These are phyloP conservation scores for Zootoca vivipara DNA, from an alignment of 2,113 vertebrate species.

Conservation along the genomic window DNA sequence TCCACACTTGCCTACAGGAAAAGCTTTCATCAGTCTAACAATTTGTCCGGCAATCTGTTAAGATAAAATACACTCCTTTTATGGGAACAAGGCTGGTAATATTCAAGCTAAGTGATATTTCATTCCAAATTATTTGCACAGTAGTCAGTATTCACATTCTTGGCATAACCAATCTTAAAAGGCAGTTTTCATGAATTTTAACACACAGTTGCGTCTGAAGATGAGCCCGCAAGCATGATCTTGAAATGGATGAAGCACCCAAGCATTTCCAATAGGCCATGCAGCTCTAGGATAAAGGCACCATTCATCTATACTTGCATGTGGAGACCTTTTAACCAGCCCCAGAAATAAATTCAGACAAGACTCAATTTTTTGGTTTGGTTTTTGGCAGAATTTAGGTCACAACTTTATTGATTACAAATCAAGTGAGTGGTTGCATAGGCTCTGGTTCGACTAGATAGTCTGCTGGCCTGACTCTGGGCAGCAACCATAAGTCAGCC, in stretches of 20 bases:
- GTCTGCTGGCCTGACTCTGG: too few relatives aligned
- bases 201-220: conserved; percentile 38
- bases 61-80: conserved; percentile 44
- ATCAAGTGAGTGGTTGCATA: too few relatives aligned
- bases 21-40: conserved; percentile 30
- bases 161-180: conserved; percentile 46
- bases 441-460: too few relatives aligned
- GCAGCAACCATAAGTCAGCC: too few relatives aligned
- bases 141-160: conserved; percentile 48
- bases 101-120: conserved; percentile 47
- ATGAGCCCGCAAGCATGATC: background rate
- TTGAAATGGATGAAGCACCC: conserved; percentile 14
- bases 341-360: too few relatives aligned
- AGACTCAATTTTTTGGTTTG: too few relatives aligned
- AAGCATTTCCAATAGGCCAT: conserved; percentile 2
- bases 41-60: conserved; percentile 49
- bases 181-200: conserved; percentile 56
- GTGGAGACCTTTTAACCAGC: too few relatives aligned
- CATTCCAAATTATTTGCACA: conserved; percentile 60
- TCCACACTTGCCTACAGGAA: conserved; percentile 42
- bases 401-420: too few relatives aligned
- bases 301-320: conserved; percentile 4
- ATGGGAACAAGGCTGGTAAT: conserved; percentile 43
- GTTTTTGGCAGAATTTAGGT: too few relatives aligned
- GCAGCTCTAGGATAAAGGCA: conserved; percentile 12